These are phyloP conservation scores for Hypanus sabinus DNA, from an alignment of 2,113 vertebrate species.

Conservation along the genomic window DNA sequence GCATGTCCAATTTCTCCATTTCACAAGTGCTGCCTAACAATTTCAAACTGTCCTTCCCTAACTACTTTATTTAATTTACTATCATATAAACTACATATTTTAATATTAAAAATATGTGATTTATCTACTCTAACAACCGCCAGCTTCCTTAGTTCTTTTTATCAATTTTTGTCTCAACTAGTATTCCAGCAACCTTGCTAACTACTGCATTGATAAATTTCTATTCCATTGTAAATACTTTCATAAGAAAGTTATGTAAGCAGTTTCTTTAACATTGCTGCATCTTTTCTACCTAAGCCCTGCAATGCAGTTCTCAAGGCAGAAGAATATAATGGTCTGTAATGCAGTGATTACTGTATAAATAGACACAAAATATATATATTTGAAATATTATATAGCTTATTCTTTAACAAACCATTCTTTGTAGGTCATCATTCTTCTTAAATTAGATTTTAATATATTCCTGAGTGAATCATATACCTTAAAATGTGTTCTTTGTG, in stretches of 20 bases:
- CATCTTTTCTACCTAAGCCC: no score
- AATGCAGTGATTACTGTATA: not conserved
- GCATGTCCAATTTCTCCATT: no score
- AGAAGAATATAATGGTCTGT: not conserved
- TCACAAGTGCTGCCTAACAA: no score
- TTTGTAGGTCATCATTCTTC: not conserved
- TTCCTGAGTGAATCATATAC: not conserved
- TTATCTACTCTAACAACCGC: no score
- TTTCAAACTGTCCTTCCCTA: no score
- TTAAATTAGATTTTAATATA: constrained; percentile 4
- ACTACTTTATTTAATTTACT: no score
- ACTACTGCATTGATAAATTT: no score
- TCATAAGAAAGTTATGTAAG: not conserved
- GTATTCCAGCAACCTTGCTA: no score
- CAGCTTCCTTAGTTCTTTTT: no score
- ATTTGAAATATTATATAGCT: not conserved
- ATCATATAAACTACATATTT: no score
- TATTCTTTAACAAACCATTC: not conserved
- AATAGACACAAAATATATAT: not conserved
- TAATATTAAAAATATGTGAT: no score
- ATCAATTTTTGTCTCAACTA: no score
- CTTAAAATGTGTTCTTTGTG: not conserved
- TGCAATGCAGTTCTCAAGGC: not conserved
- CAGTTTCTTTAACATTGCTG: not conserved
- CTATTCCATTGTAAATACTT: not conserved